Evolutionary conservation across 2,888 invertebrate species (phyloP).

Genomic region (Empis livida): DNA sequence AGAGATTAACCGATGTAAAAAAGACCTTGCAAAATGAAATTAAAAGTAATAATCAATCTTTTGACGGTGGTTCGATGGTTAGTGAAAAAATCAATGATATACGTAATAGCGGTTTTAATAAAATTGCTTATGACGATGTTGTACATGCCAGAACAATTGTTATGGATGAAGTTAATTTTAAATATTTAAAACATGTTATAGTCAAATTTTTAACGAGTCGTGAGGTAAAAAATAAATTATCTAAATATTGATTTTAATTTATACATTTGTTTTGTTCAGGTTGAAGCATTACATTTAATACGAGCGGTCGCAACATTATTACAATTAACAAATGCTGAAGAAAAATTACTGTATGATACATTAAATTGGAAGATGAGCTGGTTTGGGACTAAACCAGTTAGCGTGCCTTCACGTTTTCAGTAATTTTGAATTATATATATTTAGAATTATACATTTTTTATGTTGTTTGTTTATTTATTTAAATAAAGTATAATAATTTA

Average conservation of each 20-base stretch:
- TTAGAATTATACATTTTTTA: too few relatives aligned
- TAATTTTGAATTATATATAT: too few relatives aligned
- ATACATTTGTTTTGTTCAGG: conserved; percentile 17
- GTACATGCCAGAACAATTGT: conserved; percentile 16
- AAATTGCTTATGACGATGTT: neutral
- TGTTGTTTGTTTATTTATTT: too few relatives aligned
- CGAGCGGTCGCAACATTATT: conserved; percentile 75
- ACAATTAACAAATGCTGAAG: conserved; percentile 75
- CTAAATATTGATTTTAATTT: neutral
- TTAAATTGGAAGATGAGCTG: conserved; percentile 37
- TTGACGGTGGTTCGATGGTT: conserved; percentile 10
- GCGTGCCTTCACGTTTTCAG: too few relatives aligned
- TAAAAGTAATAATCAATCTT: conserved; percentile 18
- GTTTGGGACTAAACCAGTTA: conserved; percentile 42
- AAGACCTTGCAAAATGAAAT: conserved; percentile 83
- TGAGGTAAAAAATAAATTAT: conserved; percentile 39
- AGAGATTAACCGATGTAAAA: conserved; percentile 78
- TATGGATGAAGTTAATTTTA: conserved; percentile 61
- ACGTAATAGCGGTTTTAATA: neutral
- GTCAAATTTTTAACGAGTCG: conserved; percentile 83
- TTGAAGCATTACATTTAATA: conserved; percentile 78
- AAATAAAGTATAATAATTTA: too few relatives aligned
- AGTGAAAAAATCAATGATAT: conserved; percentile 20
- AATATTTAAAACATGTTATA: conserved; percentile 84
- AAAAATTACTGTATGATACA: conserved; percentile 55